Evolutionary conservation across 2,113 vertebrate genomes (phyloP).

Genomic region (Cephalopholis sonnerati): DNA sequence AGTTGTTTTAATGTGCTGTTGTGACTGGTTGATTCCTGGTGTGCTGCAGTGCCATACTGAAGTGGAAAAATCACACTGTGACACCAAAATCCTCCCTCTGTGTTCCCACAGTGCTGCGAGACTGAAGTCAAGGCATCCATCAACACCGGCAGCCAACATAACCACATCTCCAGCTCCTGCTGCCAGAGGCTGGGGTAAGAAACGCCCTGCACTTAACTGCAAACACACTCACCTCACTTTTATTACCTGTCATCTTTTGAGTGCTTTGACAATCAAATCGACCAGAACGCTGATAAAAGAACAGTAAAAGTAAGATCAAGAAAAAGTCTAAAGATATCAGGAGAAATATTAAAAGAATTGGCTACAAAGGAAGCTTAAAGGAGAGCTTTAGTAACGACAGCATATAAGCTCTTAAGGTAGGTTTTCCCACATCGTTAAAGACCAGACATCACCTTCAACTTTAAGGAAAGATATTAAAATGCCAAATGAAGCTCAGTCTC

Average conservation of each 20-base stretch:
- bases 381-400: not conserved
- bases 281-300: not conserved
- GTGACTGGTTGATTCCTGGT: slow-evolving; percentile 39
- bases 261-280: not conserved
- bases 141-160: slow-evolving; percentile 90
- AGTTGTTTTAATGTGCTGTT: slow-evolving; percentile 29
- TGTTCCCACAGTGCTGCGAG: slow-evolving; percentile 86
- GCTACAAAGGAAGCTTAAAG: not conserved
- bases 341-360: not conserved
- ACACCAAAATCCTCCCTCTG: slow-evolving; percentile 42
- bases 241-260: not conserved
- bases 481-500: slow-evolving; percentile 6
- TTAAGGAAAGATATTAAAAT: slow-evolving; percentile 6
- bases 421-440: not conserved
- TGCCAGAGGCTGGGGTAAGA: slow-evolving; percentile 91
- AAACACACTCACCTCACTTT: not conserved
- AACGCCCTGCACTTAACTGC: not conserved
- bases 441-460: not conserved
- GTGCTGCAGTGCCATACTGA: not conserved
- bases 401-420: not conserved
- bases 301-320: not conserved
- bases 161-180: slow-evolving; percentile 90
- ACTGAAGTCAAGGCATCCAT: slow-evolving; percentile 87
- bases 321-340: not conserved
- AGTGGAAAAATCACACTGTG: slow-evolving; percentile 37